phyloP scores from a whole-genome alignment of 64 coral and sea anemone species.

The Actinia equina region DNA sequence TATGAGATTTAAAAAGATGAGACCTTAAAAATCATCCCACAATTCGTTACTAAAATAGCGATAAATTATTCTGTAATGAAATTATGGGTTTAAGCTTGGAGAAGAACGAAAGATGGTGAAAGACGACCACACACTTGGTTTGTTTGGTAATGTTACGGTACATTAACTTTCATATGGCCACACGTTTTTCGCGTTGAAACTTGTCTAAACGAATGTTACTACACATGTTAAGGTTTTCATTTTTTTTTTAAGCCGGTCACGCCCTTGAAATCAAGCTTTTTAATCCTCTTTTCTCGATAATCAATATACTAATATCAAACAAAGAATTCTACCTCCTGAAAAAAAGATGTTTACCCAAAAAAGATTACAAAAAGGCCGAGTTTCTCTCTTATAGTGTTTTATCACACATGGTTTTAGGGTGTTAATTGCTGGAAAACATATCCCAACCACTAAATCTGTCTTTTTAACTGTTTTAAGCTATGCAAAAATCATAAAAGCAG shows the following conservation, averaged over 20 bases:
- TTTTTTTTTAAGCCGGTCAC: neutral
- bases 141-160: neutral
- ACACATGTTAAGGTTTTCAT: neutral
- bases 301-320: too few relatives aligned
- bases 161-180: neutral
- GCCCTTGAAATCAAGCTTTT: neutral
- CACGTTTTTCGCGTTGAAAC: conserved; percentile 18
- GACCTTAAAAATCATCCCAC: neutral
- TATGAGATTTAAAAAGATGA: neutral
- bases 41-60: neutral
- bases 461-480: neutral
- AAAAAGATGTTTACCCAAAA: too few relatives aligned
- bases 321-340: too few relatives aligned
- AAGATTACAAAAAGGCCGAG: too few relatives aligned
- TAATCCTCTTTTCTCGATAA: too few relatives aligned
- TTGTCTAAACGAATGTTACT: conserved; percentile 2
- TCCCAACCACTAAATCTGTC: neutral
- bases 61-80: neutral
- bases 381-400: neutral
- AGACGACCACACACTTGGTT: neutral
- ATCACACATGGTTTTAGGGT: neutral
- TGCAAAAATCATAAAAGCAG: neutral
- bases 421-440: neutral
- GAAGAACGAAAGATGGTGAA: neutral
- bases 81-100: neutral